Evolutionary conservation across 2,888 invertebrate genomes (phyloP).

Genomic region (Thysanoteuthis rhombus): DNA sequence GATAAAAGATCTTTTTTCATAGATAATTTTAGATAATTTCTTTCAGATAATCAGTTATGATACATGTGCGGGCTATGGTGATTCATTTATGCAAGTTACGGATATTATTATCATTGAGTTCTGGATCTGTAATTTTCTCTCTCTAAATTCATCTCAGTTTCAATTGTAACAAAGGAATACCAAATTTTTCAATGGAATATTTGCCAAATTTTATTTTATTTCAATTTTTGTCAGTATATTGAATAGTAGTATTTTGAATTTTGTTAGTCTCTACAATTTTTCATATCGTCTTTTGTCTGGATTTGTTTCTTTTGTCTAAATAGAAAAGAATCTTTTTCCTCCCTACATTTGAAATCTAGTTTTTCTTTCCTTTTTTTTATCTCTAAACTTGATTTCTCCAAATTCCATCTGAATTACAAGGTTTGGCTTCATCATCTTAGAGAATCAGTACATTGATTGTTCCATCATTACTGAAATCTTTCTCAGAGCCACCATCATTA

Average conservation of each 20-base stretch:
- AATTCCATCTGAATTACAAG: background rate
- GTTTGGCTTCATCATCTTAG: slow-evolving; percentile 12
- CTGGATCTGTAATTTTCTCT: no score
- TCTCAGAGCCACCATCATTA: background rate
- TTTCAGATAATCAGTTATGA: no score
- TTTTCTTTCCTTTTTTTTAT: background rate
- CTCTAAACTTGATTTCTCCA: background rate
- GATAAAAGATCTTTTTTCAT: no score
- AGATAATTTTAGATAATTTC: no score
- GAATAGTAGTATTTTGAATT: background rate
- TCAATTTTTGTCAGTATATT: background rate
- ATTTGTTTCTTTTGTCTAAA: background rate
- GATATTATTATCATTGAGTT: no score
- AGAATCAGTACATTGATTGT: background rate
- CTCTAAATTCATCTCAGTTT: no score
- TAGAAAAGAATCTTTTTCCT: background rate
- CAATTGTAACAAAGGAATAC: no score
- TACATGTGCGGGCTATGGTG: no score
- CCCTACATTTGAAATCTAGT: background rate
- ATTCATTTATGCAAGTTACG: no score
- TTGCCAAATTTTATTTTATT: background rate
- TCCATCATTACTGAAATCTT: background rate
- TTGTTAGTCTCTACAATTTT: background rate
- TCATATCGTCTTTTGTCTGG: background rate
- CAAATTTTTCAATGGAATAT: background rate